phyloP scores from a whole-genome alignment of 2,113 vertebrate genomes.

The Microcebus lehilahytsara region DNA sequence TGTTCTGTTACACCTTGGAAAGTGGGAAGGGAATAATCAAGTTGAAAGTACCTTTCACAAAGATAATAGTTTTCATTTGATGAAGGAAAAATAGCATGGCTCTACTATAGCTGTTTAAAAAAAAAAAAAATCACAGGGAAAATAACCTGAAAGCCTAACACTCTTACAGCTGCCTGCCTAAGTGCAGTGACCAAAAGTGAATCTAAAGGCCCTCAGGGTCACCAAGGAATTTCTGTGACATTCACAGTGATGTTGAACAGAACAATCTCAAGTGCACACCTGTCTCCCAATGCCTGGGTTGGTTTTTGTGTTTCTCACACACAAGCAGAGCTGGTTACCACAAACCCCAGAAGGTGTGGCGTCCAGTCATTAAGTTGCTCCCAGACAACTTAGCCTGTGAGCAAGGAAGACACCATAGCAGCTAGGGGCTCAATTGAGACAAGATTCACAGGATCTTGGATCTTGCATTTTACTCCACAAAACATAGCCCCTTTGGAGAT shows the following conservation, averaged over 20 bases:
- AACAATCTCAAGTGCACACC: too few relatives aligned
- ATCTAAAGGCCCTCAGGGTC: not conserved
- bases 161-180: not conserved
- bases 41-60: not conserved
- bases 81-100: not conserved
- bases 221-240: not conserved
- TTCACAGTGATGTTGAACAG: not conserved
- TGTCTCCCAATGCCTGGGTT: not conserved
- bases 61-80: not conserved
- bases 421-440: fast-evolving
- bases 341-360: not conserved
- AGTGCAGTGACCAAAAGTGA: not conserved
- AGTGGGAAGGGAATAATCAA: not conserved
- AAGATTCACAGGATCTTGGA: not conserved
- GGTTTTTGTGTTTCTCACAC: not conserved
- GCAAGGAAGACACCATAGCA: not conserved
- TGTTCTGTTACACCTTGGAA: not conserved
- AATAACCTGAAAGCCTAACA: not conserved
- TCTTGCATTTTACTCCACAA: not conserved
- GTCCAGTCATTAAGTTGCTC: not conserved
- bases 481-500: not conserved
- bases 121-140: not conserved
- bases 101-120: not conserved
- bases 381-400: fast-evolving
- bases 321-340: not conserved